Base-by-base conservation (phyloP, 2,888 invertebrate species). In the Apamea epomidion region DNA sequence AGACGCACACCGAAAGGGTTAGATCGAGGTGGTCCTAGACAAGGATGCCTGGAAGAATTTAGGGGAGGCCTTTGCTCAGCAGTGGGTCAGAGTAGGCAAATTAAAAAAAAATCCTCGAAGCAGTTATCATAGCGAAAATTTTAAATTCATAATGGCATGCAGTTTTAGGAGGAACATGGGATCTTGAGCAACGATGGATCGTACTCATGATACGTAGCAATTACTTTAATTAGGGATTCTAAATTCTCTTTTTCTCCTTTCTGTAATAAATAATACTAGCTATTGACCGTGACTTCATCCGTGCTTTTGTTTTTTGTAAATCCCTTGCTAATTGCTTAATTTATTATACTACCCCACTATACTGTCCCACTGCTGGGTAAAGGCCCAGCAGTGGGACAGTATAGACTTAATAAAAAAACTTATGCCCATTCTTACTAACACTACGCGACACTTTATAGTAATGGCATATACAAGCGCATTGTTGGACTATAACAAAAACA, bases 211-310 rank as follows among this genome's bases (percentile, higher is more conserved):
- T 74, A 82, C 25, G 45, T 75, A 48, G 82, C 54, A 54, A 82
- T 74, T 80, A 81, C 25, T 16, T 62, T 45, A 45, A 8, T 32
- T 1, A 64, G n/a, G n/a, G 1, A 82, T 45, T 54, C 7, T 14
- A 8, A 32, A 32, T 7, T 16, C 3, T n/a, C n/a, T 16, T 1
- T 51, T 74, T 81, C 51, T 7, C 25, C 4, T 32, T 25, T 45
- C 10, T 14, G 29, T n/a, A 29, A 62, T 54, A 25, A 54, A n/a
- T 64, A 21, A 51, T 21, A n/a, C 7, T 32, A 81, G 5, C 16
- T 3, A 21, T 8, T 80, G 74, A 74, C 82, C 82, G 74, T 80
- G 79, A 74, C 62, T 64, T 45, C 6, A 8, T 74, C 14, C 32
- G n/a, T 54, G 54, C 7, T n/a, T 71, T 72, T 51, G 81, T 42